These are phyloP conservation scores for Vespertilio murinus DNA, from an alignment of 2,797 vertebrate genomes.

Conservation along the genomic window DNA sequence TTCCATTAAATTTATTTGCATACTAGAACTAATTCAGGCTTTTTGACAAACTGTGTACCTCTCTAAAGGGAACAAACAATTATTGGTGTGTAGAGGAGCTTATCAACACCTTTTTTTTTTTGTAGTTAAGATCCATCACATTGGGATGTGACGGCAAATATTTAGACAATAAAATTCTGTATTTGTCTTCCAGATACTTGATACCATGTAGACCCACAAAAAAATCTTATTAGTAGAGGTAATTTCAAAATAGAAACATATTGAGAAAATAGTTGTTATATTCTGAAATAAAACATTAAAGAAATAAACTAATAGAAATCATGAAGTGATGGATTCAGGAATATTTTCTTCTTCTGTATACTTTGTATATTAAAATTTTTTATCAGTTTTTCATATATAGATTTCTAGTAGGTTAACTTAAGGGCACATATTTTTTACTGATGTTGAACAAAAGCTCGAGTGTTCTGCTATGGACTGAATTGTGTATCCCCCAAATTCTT, in stretches of 20 bases:
- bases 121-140: background rate
- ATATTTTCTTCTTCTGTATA: background rate
- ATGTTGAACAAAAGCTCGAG: background rate
- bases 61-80: constrained; percentile 18
- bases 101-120: background rate
- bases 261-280: background rate
- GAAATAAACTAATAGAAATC: constrained; percentile 15
- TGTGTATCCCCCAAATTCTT: background rate
- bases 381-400: background rate
- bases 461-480: background rate
- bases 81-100: background rate
- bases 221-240: background rate
- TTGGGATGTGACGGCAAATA: background rate
- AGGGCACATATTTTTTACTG: background rate
- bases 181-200: background rate
- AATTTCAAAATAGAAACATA: constrained; percentile 36
- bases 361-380: background rate
- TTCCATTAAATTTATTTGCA: constrained; percentile 29
- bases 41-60: constrained; percentile 2
- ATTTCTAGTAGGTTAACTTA: background rate
- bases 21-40: background rate
- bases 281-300: constrained; percentile 40
- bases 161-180: background rate
- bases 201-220: background rate
- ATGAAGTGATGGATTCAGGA: background rate